Evolutionary conservation across 1,140 invertebrate genomes (phyloP).

Genomic region (Charaxes varanes): DNA sequence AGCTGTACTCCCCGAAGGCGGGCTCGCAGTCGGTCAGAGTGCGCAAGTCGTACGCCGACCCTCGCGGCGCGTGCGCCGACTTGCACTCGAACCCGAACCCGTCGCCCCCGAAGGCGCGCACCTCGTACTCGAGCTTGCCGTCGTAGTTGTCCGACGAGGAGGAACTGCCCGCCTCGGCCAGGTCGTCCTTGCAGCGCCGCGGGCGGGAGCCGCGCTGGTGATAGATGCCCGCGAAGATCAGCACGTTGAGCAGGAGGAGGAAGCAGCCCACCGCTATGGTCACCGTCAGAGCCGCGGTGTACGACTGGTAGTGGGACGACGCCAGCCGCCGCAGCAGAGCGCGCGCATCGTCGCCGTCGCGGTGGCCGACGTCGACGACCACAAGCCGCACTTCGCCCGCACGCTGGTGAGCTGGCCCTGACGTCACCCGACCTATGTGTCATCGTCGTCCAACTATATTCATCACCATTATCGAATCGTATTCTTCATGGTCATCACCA

Average conservation of each 20-base stretch:
- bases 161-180: slow-evolving; percentile 81
- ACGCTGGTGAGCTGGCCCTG: slow-evolving; percentile 74
- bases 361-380: slow-evolving; percentile 86
- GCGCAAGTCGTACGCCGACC: slow-evolving; percentile 64
- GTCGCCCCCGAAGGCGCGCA: slow-evolving; percentile 75
- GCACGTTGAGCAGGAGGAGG: slow-evolving; percentile 90
- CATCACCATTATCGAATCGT: no score
- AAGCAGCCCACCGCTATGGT: slow-evolving; percentile 95
- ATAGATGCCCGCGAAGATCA: slow-evolving; percentile 96
- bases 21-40: slow-evolving; percentile 73
- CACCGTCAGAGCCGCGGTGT: slow-evolving; percentile 92
- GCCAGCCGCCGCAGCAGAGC: slow-evolving; percentile 83
- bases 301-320: slow-evolving; percentile 88
- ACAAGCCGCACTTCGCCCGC: slow-evolving; percentile 83
- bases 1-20: slow-evolving; percentile 78
- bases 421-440: no score
- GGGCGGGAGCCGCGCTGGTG: slow-evolving; percentile 84
- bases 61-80: slow-evolving; percentile 55
- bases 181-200: slow-evolving; percentile 83
- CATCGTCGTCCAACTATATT: no score
- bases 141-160: slow-evolving; percentile 76
- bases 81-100: slow-evolving; percentile 76
- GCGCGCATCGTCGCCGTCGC: slow-evolving; percentile 81
- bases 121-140: slow-evolving; percentile 76
- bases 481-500: no score